Conservation (phyloP, 2,113 vertebrate species). For the Sylvicapra grimmia region DNA sequence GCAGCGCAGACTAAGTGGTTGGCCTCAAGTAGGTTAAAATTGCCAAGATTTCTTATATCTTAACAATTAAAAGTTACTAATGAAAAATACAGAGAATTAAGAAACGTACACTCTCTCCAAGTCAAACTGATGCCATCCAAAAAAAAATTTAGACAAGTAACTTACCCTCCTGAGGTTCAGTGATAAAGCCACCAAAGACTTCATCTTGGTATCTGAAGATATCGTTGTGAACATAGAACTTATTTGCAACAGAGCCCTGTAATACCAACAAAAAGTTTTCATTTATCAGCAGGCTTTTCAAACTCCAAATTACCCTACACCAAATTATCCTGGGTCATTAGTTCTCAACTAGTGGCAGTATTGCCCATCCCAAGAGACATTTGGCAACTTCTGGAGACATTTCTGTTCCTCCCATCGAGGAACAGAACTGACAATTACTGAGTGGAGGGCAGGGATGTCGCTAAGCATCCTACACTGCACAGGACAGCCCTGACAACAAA, state of each 20-base stretch:
- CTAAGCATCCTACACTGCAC: background rate
- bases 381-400: background rate
- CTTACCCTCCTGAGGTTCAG: constrained; percentile 95
- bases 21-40: background rate
- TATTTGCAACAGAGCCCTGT: constrained; percentile 96
- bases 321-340: background rate
- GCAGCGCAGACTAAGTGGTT: background rate
- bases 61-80: background rate
- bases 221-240: constrained; percentile 98
- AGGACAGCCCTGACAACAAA: background rate
- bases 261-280: constrained; percentile 45
- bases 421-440: background rate
- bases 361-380: background rate
- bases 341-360: background rate
- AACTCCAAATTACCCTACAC: background rate
- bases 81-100: background rate
- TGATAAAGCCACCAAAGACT: constrained; percentile 95
- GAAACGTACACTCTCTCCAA: background rate
- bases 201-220: constrained; percentile 99
- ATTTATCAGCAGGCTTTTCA: constrained; percentile 1
- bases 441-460: background rate
- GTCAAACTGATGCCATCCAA: background rate
- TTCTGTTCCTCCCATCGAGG: background rate
- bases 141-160: background rate
- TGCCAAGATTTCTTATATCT: background rate